Conservation (phyloP, 1,140 invertebrate genomes). For the Drosophila kurseongensis region DNA sequence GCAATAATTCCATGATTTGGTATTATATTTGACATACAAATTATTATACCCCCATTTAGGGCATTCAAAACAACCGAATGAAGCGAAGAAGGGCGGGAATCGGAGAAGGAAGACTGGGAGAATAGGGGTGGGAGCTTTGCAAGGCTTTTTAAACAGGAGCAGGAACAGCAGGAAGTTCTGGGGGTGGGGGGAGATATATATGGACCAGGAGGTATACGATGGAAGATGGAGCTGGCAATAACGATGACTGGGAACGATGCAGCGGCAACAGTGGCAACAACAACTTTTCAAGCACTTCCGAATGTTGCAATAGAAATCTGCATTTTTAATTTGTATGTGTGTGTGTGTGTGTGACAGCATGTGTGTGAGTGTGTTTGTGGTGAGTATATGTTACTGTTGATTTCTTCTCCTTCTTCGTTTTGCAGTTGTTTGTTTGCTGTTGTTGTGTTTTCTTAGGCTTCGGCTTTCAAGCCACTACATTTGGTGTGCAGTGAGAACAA, state of each 20-base stretch:
- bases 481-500: constrained; percentile 2
- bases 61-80: constrained; percentile 24
- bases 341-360: constrained; percentile 14
- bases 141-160: constrained; percentile 34
- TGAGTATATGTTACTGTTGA: constrained; percentile 47
- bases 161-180: constrained; percentile 50
- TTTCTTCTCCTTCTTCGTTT: constrained; percentile 52
- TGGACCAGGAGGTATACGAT: neutral
- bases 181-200: constrained; percentile 1
- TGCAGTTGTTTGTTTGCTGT: constrained; percentile 31
- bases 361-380: constrained; percentile 22
- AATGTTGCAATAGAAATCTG: constrained; percentile 78
- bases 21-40: neutral
- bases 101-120: neutral
- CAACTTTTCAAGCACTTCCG: constrained; percentile 75
- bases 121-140: constrained; percentile 11
- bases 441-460: constrained; percentile 43
- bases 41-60: neutral
- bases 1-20: neutral
- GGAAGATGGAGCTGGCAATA: constrained; percentile 47
- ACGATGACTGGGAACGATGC: constrained; percentile 50
- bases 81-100: constrained; percentile 1
- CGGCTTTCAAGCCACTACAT: constrained; percentile 33
- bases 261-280: constrained; percentile 41
- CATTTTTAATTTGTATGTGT: constrained; percentile 70